Evolutionary conservation across 2,888 invertebrate genomes (phyloP), one percentile per base, ranked within the genome.

Genomic region (Thymelicus acteon): DNA sequence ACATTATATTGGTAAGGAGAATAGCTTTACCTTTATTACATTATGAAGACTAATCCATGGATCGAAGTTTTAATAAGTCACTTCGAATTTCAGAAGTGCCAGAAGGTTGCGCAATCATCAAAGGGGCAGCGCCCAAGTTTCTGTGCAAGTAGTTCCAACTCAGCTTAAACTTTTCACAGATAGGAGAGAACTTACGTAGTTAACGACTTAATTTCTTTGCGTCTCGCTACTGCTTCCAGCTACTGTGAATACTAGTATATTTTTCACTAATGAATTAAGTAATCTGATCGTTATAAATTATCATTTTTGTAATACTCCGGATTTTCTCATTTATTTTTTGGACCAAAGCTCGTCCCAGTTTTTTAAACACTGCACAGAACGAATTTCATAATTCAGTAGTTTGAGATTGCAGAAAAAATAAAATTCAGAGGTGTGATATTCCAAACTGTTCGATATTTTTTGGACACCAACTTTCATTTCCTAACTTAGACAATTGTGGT

Each of bases 41-140:
- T 19, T 0, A 63, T 39, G 37, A 63, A 48, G 57, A 40, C 7
- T 69, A 64, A 69, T 64, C 48, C 63, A 15, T 49, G 15, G 69
- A 62, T 61, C 40, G 47, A 63, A 69, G 39, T 69, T 69, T 48
- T 49, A 58, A 63, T 58, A 69, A 69, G 63, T 69, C 49, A 39
- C 39, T 15, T 24, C 19, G 40, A 63, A 48, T 63, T 58, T 58
- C 39, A 60, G 39, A 54, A 69, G 48, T 64, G 58, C 24, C 47
- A 31, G 44, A 19, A 60, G 48, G 48, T 37, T 64, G 69, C 69
- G 69, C 39, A 69, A 64, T 60, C 49, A 58, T 63, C 63, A 48
- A 64, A 60, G 40, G 39, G 44, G 63, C 49, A 64, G 19, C 47
- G 63, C 54, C 48, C 57, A 69, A 69, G 69, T 69, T 69, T 60